These are phyloP conservation scores for Trichonephila clavata DNA, from an alignment of 1,140 invertebrate genomes.

Conservation along the genomic window DNA sequence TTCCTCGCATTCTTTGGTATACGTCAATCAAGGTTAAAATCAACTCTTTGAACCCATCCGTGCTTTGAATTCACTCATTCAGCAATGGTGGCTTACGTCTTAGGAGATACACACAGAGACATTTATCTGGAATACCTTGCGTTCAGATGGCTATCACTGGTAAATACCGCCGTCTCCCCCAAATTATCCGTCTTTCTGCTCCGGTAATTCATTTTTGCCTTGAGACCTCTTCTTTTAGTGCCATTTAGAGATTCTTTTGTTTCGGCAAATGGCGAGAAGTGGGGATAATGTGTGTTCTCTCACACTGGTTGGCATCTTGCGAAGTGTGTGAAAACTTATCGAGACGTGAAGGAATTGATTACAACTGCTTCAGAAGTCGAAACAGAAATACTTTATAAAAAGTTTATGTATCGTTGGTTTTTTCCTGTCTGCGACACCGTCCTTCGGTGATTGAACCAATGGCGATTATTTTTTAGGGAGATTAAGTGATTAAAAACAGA, in stretches of 20 bases:
- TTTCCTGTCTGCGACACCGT: background rate
- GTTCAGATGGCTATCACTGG: conserved; percentile 13
- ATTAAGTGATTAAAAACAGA: background rate
- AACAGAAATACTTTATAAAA: conserved; percentile 39
- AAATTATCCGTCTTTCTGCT: conserved; percentile 46
- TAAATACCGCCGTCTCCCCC: conserved; percentile 16
- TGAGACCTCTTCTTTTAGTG: conserved; percentile 35
- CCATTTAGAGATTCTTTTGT: conserved; percentile 58
- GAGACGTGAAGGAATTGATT: conserved; percentile 50
- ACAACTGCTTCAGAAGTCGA: background rate
- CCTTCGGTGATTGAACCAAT: conserved; percentile 12
- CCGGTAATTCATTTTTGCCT: conserved; percentile 50
- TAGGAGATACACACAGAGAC: background rate
- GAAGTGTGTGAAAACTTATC: background rate
- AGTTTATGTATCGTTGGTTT: conserved; percentile 17
- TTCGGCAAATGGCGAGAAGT: background rate
- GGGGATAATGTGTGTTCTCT: background rate
- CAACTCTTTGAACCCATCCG: conserved; percentile 30
- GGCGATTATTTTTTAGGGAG: background rate
- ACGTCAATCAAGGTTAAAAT: conserved; percentile 35
- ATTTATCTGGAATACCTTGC: conserved; percentile 2
- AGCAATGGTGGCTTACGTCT: background rate
- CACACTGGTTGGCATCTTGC: background rate
- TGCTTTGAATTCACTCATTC: background rate
- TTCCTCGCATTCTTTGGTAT: background rate